Percentiles rank a stretch among this genome's conserved stretches.
These are phyloP conservation scores for Phaethon lepturus DNA, from an alignment of 2,113 vertebrate genomes.

Conservation along the genomic window DNA sequence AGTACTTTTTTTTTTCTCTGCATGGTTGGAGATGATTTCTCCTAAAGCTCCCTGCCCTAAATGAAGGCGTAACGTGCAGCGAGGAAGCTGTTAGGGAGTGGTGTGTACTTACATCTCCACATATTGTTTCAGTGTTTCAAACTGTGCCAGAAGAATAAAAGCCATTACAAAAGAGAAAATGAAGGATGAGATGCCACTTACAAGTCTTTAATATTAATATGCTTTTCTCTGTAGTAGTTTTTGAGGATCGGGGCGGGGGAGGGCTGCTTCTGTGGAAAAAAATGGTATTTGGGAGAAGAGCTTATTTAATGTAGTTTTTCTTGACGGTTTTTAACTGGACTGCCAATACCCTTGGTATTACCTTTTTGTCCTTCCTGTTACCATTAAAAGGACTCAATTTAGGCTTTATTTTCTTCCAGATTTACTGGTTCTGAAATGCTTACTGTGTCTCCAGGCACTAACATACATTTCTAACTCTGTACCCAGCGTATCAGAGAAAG, in stretches of 20 bases:
- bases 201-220: neutral
- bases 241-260: neutral
- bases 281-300: neutral
- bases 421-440: neutral
- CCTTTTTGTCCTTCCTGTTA: neutral
- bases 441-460: neutral
- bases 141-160: neutral
- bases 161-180: neutral
- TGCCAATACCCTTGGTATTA: neutral
- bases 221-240: neutral
- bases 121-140: neutral
- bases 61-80: neutral
- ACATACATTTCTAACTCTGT: accelerated
- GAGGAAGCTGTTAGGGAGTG: neutral
- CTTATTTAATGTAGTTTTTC: neutral
- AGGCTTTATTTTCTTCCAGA: neutral
- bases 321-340: neutral
- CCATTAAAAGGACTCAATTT: neutral
- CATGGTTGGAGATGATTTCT: neutral
- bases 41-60: neutral
- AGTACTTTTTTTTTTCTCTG: neutral
- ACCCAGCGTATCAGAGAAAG: neutral
- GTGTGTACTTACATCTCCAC: neutral
- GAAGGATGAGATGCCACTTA: neutral
- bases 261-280: neutral